Percentiles rank a stretch among this genome's conserved stretches.
Conservation (phyloP, 64 coral and sea anemone genomes). For the Catalaphyllia jardinei region DNA sequence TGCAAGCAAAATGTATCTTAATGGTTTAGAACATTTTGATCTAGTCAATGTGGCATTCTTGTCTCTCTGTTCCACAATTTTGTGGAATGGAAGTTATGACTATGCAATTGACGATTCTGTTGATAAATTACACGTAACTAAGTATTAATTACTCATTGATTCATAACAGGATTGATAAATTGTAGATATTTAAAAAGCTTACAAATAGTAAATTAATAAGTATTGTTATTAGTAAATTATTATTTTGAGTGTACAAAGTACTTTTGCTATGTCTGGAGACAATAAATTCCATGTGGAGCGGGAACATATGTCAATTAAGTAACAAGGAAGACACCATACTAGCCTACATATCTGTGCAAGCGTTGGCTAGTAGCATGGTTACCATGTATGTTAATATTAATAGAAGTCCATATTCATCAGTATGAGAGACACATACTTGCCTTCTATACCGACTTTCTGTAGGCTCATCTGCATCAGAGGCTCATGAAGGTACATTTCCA, state of each 20-base stretch:
- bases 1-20: too few species aligned
- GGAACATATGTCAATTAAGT: background rate
- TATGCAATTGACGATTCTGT: too few species aligned
- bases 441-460: background rate
- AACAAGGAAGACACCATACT: background rate
- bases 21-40: too few species aligned
- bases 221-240: constrained; percentile 5
- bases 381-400: constrained; percentile 7
- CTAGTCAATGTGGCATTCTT: too few species aligned
- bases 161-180: background rate
- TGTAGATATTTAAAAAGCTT: constrained; percentile 5
- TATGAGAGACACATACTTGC: background rate
- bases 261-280: background rate
- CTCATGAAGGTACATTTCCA: background rate
- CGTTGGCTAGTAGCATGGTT: constrained; percentile 26
- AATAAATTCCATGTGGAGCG: constrained; percentile 10
- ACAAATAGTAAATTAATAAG: background rate
- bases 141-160: too few species aligned
- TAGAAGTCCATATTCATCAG: background rate
- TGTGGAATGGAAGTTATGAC: too few species aligned
- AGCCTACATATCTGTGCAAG: background rate
- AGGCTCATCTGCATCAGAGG: background rate
- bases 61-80: too few species aligned
- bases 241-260: constrained; percentile 32
- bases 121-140: too few species aligned